A percentile compares a stretch with the other conserved stretches of the same genome.
phyloP scores from a whole-genome alignment of 1,140 invertebrate species.

The Eufriesea mexicana region DNA sequence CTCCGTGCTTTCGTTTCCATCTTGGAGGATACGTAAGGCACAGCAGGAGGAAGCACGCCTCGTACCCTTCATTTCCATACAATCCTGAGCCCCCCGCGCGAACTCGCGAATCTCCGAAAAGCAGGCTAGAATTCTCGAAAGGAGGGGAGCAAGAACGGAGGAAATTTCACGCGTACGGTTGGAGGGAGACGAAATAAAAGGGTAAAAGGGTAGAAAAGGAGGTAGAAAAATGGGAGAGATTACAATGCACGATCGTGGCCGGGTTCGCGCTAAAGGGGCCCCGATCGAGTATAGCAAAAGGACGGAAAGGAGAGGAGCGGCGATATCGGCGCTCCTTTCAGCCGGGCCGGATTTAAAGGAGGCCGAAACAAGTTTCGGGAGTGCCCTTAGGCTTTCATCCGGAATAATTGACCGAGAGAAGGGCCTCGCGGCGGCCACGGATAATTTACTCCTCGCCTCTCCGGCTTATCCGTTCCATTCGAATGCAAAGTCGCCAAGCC shows the following conservation, averaged over 20 bases:
- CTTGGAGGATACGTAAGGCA: no score
- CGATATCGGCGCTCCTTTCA: constrained; percentile 51
- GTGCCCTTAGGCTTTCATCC: constrained; percentile 59
- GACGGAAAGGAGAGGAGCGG: constrained; percentile 22
- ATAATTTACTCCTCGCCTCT: constrained; percentile 61
- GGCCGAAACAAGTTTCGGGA: constrained; percentile 65
- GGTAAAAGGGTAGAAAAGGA: no score
- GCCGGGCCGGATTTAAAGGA: constrained; percentile 38
- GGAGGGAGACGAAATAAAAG: no score
- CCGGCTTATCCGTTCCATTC: constrained; percentile 53
- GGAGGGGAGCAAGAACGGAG: no score
- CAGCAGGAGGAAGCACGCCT: no score
- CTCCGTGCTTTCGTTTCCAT: no score
- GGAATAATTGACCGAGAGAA: constrained; percentile 63
- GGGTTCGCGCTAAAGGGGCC: constrained; percentile 33
- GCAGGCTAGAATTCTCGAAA: no score
- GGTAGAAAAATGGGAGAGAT: no score
- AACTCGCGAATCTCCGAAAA: no score
- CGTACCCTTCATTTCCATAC: no score
- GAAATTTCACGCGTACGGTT: no score
- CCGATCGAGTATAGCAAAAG: constrained; percentile 20
- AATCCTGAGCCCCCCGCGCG: no score
- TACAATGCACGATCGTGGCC: constrained; percentile 14
- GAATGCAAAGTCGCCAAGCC: constrained; percentile 48
- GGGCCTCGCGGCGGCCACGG: constrained; percentile 27